Evolutionary conservation across 2,797 vertebrate genomes (phyloP).

Genomic region (Ctenopoma kingsleyae): DNA sequence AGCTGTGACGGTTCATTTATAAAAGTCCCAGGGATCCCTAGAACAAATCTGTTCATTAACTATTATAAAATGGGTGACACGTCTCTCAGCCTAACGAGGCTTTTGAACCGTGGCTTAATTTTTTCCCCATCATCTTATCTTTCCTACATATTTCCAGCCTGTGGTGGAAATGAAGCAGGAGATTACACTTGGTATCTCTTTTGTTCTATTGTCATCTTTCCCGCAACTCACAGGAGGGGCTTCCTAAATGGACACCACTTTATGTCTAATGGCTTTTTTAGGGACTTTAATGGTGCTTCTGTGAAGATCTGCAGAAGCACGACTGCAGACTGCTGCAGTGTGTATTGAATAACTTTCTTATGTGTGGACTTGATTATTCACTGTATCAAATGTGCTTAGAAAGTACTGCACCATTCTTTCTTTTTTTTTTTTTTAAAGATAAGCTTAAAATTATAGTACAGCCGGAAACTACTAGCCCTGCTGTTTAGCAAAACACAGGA

Average conservation of each 20-base stretch:
- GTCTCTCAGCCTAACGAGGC: slow-evolving; percentile 41
- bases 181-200: slow-evolving; percentile 35
- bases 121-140: slow-evolving; percentile 41
- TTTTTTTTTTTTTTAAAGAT: not conserved
- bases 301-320: slow-evolving; percentile 38
- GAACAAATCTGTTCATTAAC: slow-evolving; percentile 48
- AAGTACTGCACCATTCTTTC: slow-evolving; percentile 12
- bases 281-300: slow-evolving; percentile 57
- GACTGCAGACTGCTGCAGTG: slow-evolving; percentile 24
- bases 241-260: slow-evolving; percentile 62
- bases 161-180: slow-evolving; percentile 45
- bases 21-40: slow-evolving; percentile 30
- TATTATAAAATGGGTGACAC: slow-evolving; percentile 23
- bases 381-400: slow-evolving; percentile 39
- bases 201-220: slow-evolving; percentile 40
- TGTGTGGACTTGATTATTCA: slow-evolving; percentile 44
- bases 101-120: slow-evolving; percentile 28
- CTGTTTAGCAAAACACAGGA: slow-evolving; percentile 18
- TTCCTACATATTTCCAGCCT: slow-evolving; percentile 43
- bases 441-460: slow-evolving; percentile 11
- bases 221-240: slow-evolving; percentile 55
- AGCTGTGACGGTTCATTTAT: slow-evolving; percentile 37
- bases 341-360: slow-evolving; percentile 36
- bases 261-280: slow-evolving; percentile 64
- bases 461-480: not conserved